Conservation (phyloP, 2,888 invertebrate species). For the Lamellibrachia satsuma region DNA sequence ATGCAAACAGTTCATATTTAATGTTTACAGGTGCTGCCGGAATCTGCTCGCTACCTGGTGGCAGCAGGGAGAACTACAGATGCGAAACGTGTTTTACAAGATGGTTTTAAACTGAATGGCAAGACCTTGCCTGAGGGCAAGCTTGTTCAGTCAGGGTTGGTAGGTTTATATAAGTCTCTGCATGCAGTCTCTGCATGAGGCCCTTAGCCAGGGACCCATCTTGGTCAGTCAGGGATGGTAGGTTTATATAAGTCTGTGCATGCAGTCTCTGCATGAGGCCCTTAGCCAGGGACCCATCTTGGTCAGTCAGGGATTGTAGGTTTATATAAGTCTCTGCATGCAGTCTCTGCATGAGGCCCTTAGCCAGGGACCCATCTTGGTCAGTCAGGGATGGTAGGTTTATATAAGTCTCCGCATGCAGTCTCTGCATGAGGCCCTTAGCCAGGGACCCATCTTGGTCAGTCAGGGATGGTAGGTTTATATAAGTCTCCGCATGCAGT, state of each 20-base stretch:
- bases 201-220: too few species aligned
- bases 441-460: background rate
- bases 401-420: background rate
- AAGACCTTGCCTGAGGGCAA: conserved; percentile 50
- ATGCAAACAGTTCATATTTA: too few species aligned
- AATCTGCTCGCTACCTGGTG: conserved; percentile 63
- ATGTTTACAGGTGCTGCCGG: conserved; percentile 48
- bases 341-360: background rate
- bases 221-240: conserved; percentile 27
- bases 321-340: background rate
- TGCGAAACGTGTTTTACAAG: conserved; percentile 50
- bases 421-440: background rate
- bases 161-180: background rate
- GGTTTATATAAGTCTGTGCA: background rate
- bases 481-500: too few species aligned
- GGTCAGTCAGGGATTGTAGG: conserved; percentile 22
- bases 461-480: too few species aligned
- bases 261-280: background rate
- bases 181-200: background rate
- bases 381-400: background rate
- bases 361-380: conserved; percentile 24
- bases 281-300: conserved; percentile 18
- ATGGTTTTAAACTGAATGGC: conserved; percentile 52
- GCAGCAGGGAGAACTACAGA: conserved; percentile 57
- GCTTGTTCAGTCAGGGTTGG: conserved; percentile 30